These are phyloP conservation scores for Ceratosolen solmsi DNA, from an alignment of 1,140 invertebrate species.

Conservation along the genomic window DNA sequence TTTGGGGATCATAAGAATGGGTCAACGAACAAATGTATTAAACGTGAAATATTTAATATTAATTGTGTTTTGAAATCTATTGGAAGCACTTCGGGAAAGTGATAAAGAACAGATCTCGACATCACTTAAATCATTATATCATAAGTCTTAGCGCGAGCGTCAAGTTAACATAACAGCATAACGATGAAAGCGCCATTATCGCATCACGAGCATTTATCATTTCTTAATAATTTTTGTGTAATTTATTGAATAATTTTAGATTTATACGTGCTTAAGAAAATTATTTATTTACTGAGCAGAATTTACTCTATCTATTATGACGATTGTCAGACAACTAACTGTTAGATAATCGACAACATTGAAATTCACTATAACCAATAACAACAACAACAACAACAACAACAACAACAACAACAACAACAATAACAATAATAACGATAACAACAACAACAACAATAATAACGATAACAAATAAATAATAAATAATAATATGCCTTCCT, in stretches of 20 bases:
- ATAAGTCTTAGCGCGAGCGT: neutral
- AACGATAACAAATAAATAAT: too few relatives aligned
- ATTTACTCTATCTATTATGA: neutral
- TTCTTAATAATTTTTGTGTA: constrained; percentile 16
- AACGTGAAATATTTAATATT: constrained; percentile 12
- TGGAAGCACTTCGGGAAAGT: constrained; percentile 22
- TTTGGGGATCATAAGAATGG: neutral
- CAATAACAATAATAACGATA: too few relatives aligned
- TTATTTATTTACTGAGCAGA: constrained; percentile 30
- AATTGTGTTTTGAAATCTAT: constrained; percentile 1
- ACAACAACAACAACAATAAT: too few relatives aligned
- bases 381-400: too few relatives aligned
- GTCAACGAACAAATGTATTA: constrained; percentile 19
- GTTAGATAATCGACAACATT: neutral
- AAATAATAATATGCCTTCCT: neutral
- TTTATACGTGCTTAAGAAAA: constrained; percentile 39
- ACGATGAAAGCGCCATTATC: neutral
- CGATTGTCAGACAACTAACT: neutral
- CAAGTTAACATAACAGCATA: neutral
- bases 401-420: too few relatives aligned
- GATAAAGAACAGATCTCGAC: constrained; percentile 40
- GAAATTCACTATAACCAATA: neutral
- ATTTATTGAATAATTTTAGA: constrained; percentile 47
- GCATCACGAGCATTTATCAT: constrained; percentile 19
- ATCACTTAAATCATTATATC: constrained; percentile 29